Evolutionary conservation across 2,113 vertebrate genomes (phyloP), one percentile per base, ranked within the genome.

Genomic region (Smithornis capensis): DNA sequence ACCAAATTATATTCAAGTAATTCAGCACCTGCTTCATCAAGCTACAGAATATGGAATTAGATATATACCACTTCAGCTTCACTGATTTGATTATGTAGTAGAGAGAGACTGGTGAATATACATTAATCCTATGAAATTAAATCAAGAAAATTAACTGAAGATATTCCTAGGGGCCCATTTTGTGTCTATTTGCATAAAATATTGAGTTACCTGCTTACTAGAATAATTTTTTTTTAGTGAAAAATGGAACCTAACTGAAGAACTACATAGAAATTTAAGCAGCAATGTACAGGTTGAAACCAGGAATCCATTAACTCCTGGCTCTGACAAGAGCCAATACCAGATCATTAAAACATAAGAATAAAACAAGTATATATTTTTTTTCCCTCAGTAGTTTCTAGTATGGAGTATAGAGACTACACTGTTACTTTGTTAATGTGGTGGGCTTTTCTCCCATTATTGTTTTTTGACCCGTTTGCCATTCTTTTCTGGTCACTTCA

Each of bases 11-110:
- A 97, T 93, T 97, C 93, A 97, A 97, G 93, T 95, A 96, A 97
- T 97, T 97, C 96, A 98, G 96, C 97, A 97, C 97, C 96, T 97
- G 98, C 97, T 97, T 98, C 97, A 98, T 98, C 98, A 98, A 97
- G 95, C 94, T 97, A 86, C 94, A 96, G 97, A 97, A 95, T 96
- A 92, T 97, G 83, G 85, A 97, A 97, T 96, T 97, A 97, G 97
- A 92, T 96, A 94, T 81, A 91, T 90, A 87, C 96, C 96, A 96
- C 97, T 98, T 98, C 96, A 97, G 81, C 93, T 94, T 95, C 94
- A 97, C 84, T 97, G 97, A 97, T 98, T 97, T 98, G 96, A 98
- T 98, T 97, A 96, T 96, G 76, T 95, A 75, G 91, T 86, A 76
- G 92, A 94, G 83, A 92, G 82, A 97, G 71, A 96, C 89, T 89